phyloP scores from a whole-genome alignment of 2,797 vertebrate species.

The Linurgus olivaceus region DNA sequence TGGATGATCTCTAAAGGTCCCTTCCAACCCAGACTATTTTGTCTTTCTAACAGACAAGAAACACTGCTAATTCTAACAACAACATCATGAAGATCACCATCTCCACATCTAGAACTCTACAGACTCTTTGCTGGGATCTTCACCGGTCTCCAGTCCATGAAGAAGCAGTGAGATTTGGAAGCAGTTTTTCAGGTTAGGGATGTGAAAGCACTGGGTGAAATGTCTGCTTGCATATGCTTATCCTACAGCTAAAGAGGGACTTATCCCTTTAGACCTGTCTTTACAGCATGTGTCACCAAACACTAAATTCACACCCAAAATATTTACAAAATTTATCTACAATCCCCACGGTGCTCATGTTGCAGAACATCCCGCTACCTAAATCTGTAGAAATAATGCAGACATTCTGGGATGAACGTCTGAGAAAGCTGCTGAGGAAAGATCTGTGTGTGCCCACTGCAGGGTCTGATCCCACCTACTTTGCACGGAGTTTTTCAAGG shows the following conservation, averaged over 20 bases:
- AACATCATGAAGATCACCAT: neutral
- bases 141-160: neutral
- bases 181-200: neutral
- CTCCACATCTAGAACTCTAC: neutral
- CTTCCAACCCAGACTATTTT: neutral
- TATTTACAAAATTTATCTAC: neutral
- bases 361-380: neutral
- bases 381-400: neutral
- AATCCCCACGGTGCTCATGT: accelerated
- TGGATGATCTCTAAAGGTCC: neutral
- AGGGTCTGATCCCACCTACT: constrained; percentile 38
- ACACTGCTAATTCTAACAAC: neutral
- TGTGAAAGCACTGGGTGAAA: neutral
- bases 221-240: neutral
- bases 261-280: neutral
- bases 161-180: neutral
- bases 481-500: constrained; percentile 4
- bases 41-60: neutral
- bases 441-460: neutral
- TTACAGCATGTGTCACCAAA: neutral
- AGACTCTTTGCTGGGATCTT: neutral
- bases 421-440: neutral
- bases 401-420: neutral
- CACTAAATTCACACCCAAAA: neutral
- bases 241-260: neutral